These are phyloP conservation scores for Pelusios castaneus DNA, from an alignment of 2,113 vertebrate species.

Conservation along the genomic window DNA sequence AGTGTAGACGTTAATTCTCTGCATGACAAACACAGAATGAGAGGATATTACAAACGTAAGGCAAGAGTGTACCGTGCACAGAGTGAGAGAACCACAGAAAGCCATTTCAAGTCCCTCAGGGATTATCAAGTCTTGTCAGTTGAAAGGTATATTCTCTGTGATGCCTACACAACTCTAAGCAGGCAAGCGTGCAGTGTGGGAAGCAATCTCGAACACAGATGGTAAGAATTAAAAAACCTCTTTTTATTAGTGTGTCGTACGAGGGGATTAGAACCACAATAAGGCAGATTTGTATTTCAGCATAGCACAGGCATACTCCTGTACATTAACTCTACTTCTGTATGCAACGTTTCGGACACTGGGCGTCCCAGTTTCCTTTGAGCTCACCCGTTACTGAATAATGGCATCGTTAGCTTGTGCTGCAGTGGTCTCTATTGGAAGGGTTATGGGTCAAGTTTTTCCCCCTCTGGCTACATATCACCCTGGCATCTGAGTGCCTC, in stretches of 20 bases:
- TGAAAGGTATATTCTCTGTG: neutral
- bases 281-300: conserved; percentile 58
- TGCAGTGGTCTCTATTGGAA: neutral
- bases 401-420: conserved; percentile 23
- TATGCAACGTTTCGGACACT: conserved; percentile 1
- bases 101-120: conserved; percentile 12
- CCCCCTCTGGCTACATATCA: neutral
- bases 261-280: conserved; percentile 50
- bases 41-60: neutral
- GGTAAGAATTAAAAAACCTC: conserved; percentile 40
- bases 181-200: conserved; percentile 53
- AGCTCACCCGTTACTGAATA: conserved; percentile 27
- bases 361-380: conserved; percentile 37
- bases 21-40: conserved; percentile 40
- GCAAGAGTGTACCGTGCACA: neutral
- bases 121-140: conserved; percentile 4
- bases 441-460: neutral
- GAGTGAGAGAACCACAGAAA: conserved; percentile 50
- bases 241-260: conserved; percentile 54
- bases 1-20: conserved; percentile 43
- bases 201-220: conserved; percentile 53
- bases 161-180: conserved; percentile 32
- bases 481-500: neutral
- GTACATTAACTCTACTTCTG: conserved; percentile 21
- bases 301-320: conserved; percentile 20